These are phyloP conservation scores for Chymomyza amoena DNA, from an alignment of 2,888 invertebrate genomes.

Conservation along the genomic window DNA sequence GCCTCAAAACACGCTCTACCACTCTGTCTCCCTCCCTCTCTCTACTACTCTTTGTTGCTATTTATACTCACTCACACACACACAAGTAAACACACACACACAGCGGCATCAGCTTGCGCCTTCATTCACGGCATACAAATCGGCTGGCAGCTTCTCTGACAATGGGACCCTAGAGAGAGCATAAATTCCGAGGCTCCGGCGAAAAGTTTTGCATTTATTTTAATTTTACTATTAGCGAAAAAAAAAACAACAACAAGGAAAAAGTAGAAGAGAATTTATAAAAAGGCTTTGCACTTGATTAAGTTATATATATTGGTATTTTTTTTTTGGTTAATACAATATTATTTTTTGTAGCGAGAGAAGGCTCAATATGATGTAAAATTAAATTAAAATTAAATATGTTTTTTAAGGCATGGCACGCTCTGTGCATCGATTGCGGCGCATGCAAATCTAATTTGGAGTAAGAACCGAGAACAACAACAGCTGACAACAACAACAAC, in stretches of 20 bases:
- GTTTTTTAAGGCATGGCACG: neutral
- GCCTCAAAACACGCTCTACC: neutral
- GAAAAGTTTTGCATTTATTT: constrained; percentile 62
- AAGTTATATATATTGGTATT: constrained; percentile 30
- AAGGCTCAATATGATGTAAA: constrained; percentile 43
- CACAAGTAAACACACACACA: constrained; percentile 12
- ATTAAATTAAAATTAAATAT: constrained; percentile 52
- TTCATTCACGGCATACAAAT: constrained; percentile 1
- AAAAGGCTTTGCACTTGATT: constrained; percentile 69
- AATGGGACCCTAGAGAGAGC: constrained; percentile 60
- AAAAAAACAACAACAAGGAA: neutral
- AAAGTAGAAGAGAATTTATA: constrained; percentile 12
- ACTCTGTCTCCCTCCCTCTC: neutral
- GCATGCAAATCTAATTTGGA: constrained; percentile 48
- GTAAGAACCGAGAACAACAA: neutral
- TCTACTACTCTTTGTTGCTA: neutral
- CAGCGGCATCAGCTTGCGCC: constrained; percentile 5
- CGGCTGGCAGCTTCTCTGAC: constrained; percentile 53
- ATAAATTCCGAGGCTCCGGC: constrained; percentile 46
- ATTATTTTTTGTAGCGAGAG: constrained; percentile 13
- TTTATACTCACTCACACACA: constrained; percentile 20
- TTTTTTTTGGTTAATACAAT: constrained; percentile 3
- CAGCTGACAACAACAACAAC: neutral
- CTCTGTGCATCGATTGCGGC: neutral
- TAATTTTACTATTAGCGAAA: constrained; percentile 60